These are phyloP conservation scores for Pinna nobilis DNA, from an alignment of 1,140 invertebrate species.

Conservation along the genomic window DNA sequence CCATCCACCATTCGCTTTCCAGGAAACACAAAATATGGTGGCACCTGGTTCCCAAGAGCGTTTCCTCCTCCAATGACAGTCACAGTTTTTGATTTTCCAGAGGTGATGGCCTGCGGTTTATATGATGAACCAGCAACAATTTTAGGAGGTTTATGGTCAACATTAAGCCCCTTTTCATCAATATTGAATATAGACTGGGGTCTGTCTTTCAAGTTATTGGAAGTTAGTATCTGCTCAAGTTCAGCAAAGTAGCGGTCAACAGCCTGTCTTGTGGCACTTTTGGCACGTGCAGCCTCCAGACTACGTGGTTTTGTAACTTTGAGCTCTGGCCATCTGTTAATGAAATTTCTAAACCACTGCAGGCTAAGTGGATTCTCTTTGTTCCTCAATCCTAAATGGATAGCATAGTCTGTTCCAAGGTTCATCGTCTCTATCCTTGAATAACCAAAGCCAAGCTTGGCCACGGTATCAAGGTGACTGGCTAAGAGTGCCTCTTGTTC, in stretches of 20 bases:
- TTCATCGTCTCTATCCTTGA: constrained; percentile 3
- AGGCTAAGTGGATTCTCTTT: no score
- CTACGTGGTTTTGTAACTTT: constrained; percentile 19
- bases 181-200: constrained; percentile 60
- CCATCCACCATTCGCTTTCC: constrained; percentile 64
- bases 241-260: no score
- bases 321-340: constrained; percentile 18
- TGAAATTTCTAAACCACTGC: constrained; percentile 31
- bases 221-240: constrained; percentile 10
- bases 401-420: constrained; percentile 25
- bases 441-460: not conserved
- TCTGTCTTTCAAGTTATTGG: constrained; percentile 49
- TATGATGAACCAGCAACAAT: no score
- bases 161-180: no score
- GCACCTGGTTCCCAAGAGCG: no score
- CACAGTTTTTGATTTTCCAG: no score
- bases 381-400: constrained; percentile 1
- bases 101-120: no score
- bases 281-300: constrained; percentile 20
- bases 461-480: not conserved
- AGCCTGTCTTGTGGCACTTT: constrained; percentile 19
- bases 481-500: constrained; percentile 21
- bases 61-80: no score
- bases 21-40: constrained; percentile 73
- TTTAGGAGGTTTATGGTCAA: no score